Base-by-base conservation (phyloP, 2,113 vertebrate genomes). In the Neodontobutis hainanensis region DNA sequence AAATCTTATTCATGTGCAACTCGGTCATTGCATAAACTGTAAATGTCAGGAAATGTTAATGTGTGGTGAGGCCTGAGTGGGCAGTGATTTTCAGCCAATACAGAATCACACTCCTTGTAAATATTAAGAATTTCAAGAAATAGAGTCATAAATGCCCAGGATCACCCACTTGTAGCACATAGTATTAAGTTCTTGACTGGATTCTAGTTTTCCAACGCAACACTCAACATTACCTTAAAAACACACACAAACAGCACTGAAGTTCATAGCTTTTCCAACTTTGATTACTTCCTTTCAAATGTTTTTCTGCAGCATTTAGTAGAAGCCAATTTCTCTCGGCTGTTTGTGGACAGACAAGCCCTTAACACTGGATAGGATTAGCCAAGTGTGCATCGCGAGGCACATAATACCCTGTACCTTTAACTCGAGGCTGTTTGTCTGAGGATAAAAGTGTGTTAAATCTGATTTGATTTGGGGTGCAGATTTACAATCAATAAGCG, bases 401-500 rank as follows among this genome's bases (percentile, higher is more conserved):
- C 70, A 42, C 68, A 68, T 61, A 62, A 52, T 67, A 63, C 8
- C 5, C 0, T 56, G 35, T 53, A 10, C 58, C 27, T 27, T 55
- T 60, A 73, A 71, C 65, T 74, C 60, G 15, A 7, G 59, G 47
- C 40, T 72, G 45, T 70, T 58, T 68, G 34, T 36, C 52, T 43
- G 61, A 58, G 34, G 48, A 16, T 53, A 69, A 65, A 65, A 62
- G 16, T 35, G 48, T 36, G 40, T 74, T 62, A 63, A 84, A 68
- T 75, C 11, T 45, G 61, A 81, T 78, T 51, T 40, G 57, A 77
- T 68, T 73, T 69, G 47, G 34, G 44, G 27, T 40, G 58, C 32
- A 68, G 43, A 68, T 73, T 60, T 49, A 43, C n/a, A 65, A 75
- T 72, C 64, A 69, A 72, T 79, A 74, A 36, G 10, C 38, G 9